Percentiles rank a stretch among this genome's conserved stretches.
phyloP scores from a whole-genome alignment of 1,140 invertebrate species.

The Eubasilissa regina region DNA sequence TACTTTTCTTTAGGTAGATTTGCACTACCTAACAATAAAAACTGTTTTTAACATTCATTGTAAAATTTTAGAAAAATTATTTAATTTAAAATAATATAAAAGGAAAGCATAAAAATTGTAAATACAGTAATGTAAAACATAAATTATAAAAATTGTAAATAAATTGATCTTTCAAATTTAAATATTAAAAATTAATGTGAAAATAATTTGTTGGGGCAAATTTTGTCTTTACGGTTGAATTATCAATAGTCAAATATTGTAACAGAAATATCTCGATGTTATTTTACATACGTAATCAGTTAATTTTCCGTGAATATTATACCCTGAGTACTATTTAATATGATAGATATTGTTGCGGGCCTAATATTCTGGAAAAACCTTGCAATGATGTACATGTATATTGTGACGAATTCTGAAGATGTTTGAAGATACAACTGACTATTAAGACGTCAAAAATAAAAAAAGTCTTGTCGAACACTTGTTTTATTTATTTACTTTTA shows the following conservation, averaged over 20 bases:
- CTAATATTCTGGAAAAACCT: no score
- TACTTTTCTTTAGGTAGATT: no score
- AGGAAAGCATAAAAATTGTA: conserved; percentile 17
- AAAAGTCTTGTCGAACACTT: conserved; percentile 27
- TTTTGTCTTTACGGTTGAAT: conserved; percentile 28
- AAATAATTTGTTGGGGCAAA: conserved; percentile 10
- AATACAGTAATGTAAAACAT: conserved; percentile 28
- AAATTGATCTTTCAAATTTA: conserved; percentile 6
- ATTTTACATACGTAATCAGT: no score
- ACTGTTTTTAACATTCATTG: not conserved
- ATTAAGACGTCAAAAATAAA: conserved; percentile 18
- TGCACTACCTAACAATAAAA: no score
- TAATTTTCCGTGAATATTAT: no score
- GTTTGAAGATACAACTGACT: conserved; percentile 7
- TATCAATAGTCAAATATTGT: conserved; percentile 20
- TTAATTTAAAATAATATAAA: not conserved
- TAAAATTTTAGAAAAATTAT: conserved; percentile 1
- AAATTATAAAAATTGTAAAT: conserved; percentile 35
- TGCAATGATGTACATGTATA: not conserved
- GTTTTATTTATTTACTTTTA: not conserved
- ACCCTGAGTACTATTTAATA: no score
- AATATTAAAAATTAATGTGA: conserved; percentile 9
- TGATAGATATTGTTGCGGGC: no score
- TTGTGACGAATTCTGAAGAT: conserved; percentile 4
- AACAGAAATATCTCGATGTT: not conserved